A percentile compares a stretch with the other conserved stretches of the same genome.
Evolutionary conservation across 2,888 invertebrate genomes (phyloP).

Genomic region (Agrochola litura): DNA sequence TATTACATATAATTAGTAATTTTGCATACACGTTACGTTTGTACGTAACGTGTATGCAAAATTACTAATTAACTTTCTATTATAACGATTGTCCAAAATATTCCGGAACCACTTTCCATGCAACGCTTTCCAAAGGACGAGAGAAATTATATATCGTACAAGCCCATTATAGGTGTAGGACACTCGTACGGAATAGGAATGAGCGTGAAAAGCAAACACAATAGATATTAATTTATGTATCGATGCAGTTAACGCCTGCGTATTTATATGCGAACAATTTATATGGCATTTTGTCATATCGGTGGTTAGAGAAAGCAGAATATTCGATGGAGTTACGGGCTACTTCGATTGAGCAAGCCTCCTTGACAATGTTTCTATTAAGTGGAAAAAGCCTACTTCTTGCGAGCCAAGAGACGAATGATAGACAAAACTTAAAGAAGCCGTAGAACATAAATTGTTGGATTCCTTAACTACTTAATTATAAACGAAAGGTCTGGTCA

Average conservation of each 20-base stretch:
- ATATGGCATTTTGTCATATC: conserved; percentile 69
- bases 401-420: background rate
- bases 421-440: background rate
- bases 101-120: conserved; percentile 87
- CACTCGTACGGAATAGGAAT: conserved; percentile 82
- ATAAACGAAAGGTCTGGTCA: background rate
- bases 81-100: conserved; percentile 86
- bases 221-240: conserved; percentile 88
- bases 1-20: background rate
- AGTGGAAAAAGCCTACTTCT: background rate
- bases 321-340: background rate
- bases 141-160: conserved; percentile 88
- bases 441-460: background rate
- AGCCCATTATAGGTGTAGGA: conserved; percentile 76
- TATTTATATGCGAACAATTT: conserved; percentile 69
- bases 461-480: background rate
- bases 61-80: conserved; percentile 84
- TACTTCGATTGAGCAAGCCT: conserved; percentile 13
- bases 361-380: background rate
- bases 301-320: conserved; percentile 58
- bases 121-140: conserved; percentile 87
- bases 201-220: conserved; percentile 83
- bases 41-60: conserved; percentile 67
- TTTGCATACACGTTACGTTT: too few species aligned
- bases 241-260: conserved; percentile 70